These are phyloP conservation scores for Halcyon leucocephala DNA, from an alignment of 2,797 vertebrate genomes.

Conservation along the genomic window DNA sequence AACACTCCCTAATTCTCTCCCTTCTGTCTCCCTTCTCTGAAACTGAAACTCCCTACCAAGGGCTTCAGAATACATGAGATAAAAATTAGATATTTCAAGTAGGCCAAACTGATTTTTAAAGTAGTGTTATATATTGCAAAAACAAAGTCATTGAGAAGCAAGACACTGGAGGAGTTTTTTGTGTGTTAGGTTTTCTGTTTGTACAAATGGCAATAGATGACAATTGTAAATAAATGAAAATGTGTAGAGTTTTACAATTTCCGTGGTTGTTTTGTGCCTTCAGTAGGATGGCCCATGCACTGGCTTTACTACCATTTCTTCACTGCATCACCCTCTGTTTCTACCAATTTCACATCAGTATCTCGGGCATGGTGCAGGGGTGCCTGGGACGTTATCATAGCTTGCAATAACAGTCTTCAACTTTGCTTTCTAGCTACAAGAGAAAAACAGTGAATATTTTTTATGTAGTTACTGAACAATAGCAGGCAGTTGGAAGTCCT, in stretches of 20 bases:
- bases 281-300: not conserved
- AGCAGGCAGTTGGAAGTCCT: not conserved
- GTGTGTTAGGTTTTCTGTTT: not conserved
- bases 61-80: not conserved
- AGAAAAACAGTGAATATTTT: not conserved
- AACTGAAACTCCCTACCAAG: not conserved
- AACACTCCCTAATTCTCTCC: not conserved
- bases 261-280: not conserved
- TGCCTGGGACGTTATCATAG: rapidly evolving
- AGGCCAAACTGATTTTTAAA: not conserved
- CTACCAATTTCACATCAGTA: not conserved
- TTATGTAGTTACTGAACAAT: not conserved
- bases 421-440: not conserved
- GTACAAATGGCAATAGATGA: not conserved
- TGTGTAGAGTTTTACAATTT: not conserved
- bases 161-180: not conserved
- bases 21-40: not conserved
- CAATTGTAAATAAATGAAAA: not conserved
- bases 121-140: not conserved
- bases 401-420: not conserved
- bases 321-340: not conserved
- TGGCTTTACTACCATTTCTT: not conserved
- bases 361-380: not conserved
- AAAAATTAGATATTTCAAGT: not conserved
- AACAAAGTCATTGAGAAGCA: not conserved